These are phyloP conservation scores for Brassicogethes aeneus DNA, from an alignment of 2,888 invertebrate species.

Conservation along the genomic window DNA sequence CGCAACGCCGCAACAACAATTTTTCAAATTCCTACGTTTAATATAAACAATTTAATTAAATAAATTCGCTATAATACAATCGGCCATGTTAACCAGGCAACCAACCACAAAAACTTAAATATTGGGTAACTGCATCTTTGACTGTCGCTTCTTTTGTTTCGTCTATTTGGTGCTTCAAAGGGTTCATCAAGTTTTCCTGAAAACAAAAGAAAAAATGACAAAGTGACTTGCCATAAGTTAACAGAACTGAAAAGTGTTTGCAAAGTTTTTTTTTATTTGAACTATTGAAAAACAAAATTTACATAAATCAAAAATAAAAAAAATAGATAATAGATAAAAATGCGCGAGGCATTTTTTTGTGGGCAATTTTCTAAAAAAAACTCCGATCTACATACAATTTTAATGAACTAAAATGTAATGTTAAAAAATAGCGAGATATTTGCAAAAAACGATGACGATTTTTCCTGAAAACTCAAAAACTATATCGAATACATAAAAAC, in stretches of 20 bases:
- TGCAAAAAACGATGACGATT: too few species aligned
- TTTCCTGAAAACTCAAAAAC: too few species aligned
- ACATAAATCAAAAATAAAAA: constrained; percentile 3
- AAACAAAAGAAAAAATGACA: constrained; percentile 15
- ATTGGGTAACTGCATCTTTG: constrained; percentile 34
- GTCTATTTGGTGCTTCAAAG: constrained; percentile 23
- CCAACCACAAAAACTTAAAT: constrained; percentile 34
- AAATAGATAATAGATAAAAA: constrained; percentile 5
- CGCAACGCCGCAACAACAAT: background rate
- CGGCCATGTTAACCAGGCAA: constrained; percentile 21
- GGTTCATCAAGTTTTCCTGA: constrained; percentile 31
- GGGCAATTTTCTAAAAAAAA: too few species aligned
- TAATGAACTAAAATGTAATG: too few species aligned
- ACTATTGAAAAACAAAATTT: too few species aligned
- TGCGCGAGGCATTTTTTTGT: too few species aligned
- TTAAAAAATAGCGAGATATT: too few species aligned
- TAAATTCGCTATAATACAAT: background rate
- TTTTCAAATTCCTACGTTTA: background rate
- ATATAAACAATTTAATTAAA: background rate
- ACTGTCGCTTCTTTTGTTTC: constrained; percentile 24
- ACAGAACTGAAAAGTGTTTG: background rate
- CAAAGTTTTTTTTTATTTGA: too few species aligned
- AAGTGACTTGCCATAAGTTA: too few species aligned
- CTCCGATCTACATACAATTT: too few species aligned
- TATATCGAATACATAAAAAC: too few species aligned